phyloP scores from a whole-genome alignment of 2,888 invertebrate genomes.

The Metallyticus violacea region DNA sequence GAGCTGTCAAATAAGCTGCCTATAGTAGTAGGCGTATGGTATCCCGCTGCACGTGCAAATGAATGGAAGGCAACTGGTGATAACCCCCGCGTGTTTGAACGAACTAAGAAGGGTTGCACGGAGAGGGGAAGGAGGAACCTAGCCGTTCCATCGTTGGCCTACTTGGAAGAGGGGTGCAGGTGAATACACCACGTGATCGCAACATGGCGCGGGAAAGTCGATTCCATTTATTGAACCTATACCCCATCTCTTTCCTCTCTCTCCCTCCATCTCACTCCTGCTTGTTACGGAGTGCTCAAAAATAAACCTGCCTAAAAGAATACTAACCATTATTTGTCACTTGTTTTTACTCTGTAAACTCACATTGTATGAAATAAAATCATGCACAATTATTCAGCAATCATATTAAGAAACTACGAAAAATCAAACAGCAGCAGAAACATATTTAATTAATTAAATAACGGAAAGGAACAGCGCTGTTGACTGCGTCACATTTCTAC shows the following conservation, averaged over 20 bases:
- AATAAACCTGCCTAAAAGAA: too few species aligned
- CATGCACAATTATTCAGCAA: too few species aligned
- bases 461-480: too few species aligned
- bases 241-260: neutral
- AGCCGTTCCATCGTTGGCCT: neutral
- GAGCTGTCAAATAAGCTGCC: neutral
- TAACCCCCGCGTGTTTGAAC: neutral
- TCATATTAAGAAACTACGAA: too few species aligned
- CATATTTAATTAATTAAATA: too few species aligned
- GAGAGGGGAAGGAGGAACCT: neutral
- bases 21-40: neutral
- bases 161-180: neutral
- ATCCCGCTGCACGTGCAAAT: neutral
- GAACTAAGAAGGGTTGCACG: neutral
- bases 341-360: too few species aligned
- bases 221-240: neutral
- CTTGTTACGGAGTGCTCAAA: too few species aligned
- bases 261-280: neutral
- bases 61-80: neutral
- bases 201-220: neutral
- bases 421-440: too few species aligned
- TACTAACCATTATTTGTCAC: too few species aligned
- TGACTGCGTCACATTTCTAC: too few species aligned
- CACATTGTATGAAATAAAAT: too few species aligned
- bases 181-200: neutral